Base-by-base conservation (phyloP, 1,140 invertebrate genomes). In the Coelopa frigida region DNA sequence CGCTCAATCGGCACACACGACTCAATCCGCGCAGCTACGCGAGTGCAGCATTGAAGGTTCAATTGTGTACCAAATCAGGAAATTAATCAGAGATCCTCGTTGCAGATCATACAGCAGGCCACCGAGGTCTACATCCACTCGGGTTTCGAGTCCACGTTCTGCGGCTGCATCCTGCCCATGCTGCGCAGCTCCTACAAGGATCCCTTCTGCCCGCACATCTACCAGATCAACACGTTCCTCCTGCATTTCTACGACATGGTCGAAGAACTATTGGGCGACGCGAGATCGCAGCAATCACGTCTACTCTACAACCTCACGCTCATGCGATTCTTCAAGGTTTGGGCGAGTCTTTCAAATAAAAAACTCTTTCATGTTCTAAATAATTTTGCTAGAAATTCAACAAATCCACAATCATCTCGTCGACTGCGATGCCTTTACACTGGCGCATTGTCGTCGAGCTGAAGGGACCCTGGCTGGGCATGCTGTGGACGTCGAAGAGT, bases 81-180 rank as follows among this genome's bases (percentile, higher is more conserved):
- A n/a, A n/a, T 31, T 31, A 12, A 12, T 31, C 11, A 31, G 14
- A 31, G 29, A 12, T 2, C 11, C 23, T 29, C 23, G 22, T 38
- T 48, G n/a, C 40, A 48, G 20, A 48, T 32, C 7, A 48, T 48
- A 33, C 20, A 33, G 5, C 46, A 43, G 14, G 46, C 46, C 4
- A 37, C 40, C 1, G 46, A 48, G 21, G 40, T 48, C 7, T 48
- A 48, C 38, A n/a, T 48, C 10, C 32, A 41, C 15, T 48, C 46
- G 3, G 46, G 40, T 5, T 48, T 36, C 32, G 46, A 43, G 4
- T 48, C 46, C 1, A 37, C 33, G 7, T 48, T 48, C 22, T 48
- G 40, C 20, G 46, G 46, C 24, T 48, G 46, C 10, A 48, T 48
- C 14, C 22, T 48, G 24, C 46, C 46, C 11, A 48, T 48, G 46